Evolutionary conservation across 2,113 vertebrate species (phyloP), one percentile per base, ranked within the genome.

Genomic region (Hippocampus zosterae): DNA sequence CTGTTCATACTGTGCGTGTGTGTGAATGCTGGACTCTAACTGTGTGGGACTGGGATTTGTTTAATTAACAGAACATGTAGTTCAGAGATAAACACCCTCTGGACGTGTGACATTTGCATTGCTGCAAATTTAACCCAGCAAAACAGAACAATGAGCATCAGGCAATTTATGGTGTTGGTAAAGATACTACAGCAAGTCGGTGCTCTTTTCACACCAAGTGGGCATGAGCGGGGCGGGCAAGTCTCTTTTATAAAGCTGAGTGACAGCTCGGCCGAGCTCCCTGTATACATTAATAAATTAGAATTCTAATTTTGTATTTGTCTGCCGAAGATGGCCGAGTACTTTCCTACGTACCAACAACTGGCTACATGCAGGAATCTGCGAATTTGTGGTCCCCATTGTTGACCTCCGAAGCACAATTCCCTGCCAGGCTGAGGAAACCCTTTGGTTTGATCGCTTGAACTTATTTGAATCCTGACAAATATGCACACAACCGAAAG

Each of bases 251-350:
- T 94, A 94, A 92, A 92, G 84, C 90, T 94, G 94, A 97, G 93
- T 96, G 96, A 95, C 95, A 97, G 94, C 92, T 93, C 93, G 92
- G 94, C 91, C 94, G 85, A 91, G 93, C 90, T 93, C 92, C 93
- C 91, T 91, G 95, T 96, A 98, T 96, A 95, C 95, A 96, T 97
- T 97, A 95, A 98, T 98, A 96, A 95, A 97, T 97, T 96, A 94
- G 94, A 96, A 98, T 98, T 95, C 97, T 95, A 96, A 97, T 97
- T 95, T 92, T 87, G 90, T 92, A 94, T 95, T 95, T 95, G 93
- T 94, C 94, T 94, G 92, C 92, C 88, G 90, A 92, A 95, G 93
- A 93, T 92, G 93, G 91, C 93, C 88, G 82, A 59, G 88, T 89
- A 92, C 94, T 94, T 92, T 90, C 92, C 94, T 94, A 92, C 88